Base-by-base conservation (phyloP, 2,888 invertebrate species). In the Cyclophora albipunctata region DNA sequence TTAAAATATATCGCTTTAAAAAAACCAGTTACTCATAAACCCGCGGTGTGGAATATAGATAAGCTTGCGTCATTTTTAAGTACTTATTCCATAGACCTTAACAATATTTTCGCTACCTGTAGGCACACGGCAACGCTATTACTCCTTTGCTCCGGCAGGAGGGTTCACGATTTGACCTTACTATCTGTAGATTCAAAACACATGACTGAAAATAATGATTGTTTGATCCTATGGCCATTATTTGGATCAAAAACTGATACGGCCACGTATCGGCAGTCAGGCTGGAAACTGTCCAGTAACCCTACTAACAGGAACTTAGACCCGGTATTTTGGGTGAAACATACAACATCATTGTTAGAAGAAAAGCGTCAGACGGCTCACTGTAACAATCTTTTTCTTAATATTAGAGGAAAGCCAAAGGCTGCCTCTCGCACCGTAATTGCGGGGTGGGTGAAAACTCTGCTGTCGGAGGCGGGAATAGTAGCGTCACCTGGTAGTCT, bases 401-500 rank as follows among this genome's bases (percentile, higher is more conserved):
- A 20, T 4, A 6, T 48, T 3, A 44, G 46, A 5, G 59, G 55
- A 5, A 7, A 34, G 3, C n/a, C 45, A 2, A 58, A 52, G 43
- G 43, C 54, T 1, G 58, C 59, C 0, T 50, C 58, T 4, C 48
- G 55, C 3, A 49, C 59, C 3, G 45, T 60, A 3, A 59, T 57
- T 3, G 55, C 52, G 2, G 55, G 58, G 1, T 64, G 63, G 62
- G 45, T 64, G 0, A 59, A 54, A 44, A 43, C 51, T 2, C 0
- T 58, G 0, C 46, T 65, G 5, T n/a, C 5, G 5, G 58, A 62
- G 20, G 60, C 59, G 1, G 59, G 54, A 4, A 58, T 66, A 33
- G 2, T 4, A 3, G 54, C 55, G 2, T 34, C 59, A 2, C 55
- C 63, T 1, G 64, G 63, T 1, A 63, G 63, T n/a, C 34, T 59